phyloP scores from a whole-genome alignment of 2,888 invertebrate species.

The Papilio gigon region DNA sequence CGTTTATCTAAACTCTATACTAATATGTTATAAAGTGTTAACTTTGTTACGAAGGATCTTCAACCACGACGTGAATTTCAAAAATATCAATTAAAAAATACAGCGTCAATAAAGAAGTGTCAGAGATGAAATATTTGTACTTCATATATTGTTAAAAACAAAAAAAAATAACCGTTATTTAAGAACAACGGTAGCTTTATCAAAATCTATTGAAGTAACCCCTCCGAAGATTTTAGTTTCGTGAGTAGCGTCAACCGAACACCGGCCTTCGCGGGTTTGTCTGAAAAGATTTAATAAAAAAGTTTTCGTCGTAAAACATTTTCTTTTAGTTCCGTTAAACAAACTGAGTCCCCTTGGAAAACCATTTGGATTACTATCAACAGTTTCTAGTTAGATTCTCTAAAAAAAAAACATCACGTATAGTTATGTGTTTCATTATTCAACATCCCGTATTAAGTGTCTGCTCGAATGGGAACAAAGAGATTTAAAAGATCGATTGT shows the following conservation, averaged over 20 bases:
- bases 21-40: too few species aligned
- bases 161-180: too few species aligned
- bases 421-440: neutral
- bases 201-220: neutral
- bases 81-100: too few species aligned
- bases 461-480: neutral
- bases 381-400: neutral
- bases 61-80: too few species aligned
- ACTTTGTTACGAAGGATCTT: too few species aligned
- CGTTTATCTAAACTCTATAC: too few species aligned
- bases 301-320: slow-evolving; percentile 9
- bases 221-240: neutral
- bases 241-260: slow-evolving; percentile 1
- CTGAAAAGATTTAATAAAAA: slow-evolving; percentile 20
- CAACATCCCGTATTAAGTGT: neutral
- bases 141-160: too few species aligned
- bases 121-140: too few species aligned
- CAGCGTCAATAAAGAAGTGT: too few species aligned
- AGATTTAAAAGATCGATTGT: slow-evolving; percentile 14
- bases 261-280: neutral
- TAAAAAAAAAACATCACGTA: neutral
- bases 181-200: neutral
- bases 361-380: neutral
- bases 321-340: slow-evolving; percentile 3
- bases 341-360: neutral